These are phyloP conservation scores for Sorex araneus DNA, from an alignment of 2,113 vertebrate genomes.

Conservation along the genomic window DNA sequence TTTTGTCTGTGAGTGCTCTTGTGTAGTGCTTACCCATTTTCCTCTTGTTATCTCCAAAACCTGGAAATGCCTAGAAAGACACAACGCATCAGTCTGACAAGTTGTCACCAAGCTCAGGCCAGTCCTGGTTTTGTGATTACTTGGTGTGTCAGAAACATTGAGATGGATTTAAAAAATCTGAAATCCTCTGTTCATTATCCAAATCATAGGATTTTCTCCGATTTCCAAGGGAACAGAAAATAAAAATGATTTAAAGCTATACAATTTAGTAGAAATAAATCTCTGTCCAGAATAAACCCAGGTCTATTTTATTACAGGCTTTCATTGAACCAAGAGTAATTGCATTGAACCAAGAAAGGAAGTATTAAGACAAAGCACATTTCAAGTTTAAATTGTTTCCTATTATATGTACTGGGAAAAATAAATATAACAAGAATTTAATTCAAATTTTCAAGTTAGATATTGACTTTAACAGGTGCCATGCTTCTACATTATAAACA, in stretches of 20 bases:
- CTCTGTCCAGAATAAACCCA: constrained; percentile 54
- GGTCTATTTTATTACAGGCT: constrained; percentile 72
- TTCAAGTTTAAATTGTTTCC: constrained; percentile 69
- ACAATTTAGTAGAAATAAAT: constrained; percentile 63
- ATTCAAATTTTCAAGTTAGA: constrained; percentile 45
- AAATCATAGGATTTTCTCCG: constrained; percentile 62
- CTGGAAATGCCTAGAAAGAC: constrained; percentile 70
- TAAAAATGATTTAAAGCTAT: constrained; percentile 12
- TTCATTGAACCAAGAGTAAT: constrained; percentile 33
- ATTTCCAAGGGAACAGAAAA: constrained; percentile 62
- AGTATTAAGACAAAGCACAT: neutral
- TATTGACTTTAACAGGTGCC: constrained; percentile 20
- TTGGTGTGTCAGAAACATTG: constrained; percentile 73
- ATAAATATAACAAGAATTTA: constrained; percentile 75
- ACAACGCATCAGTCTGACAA: constrained; percentile 76
- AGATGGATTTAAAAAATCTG: constrained; percentile 34
- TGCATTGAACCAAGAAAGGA: neutral
- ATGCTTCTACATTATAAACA: constrained; percentile 3
- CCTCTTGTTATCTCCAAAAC: constrained; percentile 75
- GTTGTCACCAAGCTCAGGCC: constrained; percentile 75
- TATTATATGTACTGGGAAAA: constrained; percentile 50
- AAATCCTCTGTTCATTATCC: constrained; percentile 42
- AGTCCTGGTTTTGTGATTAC: constrained; percentile 70
- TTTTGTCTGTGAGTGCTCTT: constrained; percentile 53
- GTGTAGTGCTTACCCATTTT: constrained; percentile 45